Evolutionary conservation across 1,140 invertebrate genomes (phyloP).

Genomic region (Drosophila elegans): DNA sequence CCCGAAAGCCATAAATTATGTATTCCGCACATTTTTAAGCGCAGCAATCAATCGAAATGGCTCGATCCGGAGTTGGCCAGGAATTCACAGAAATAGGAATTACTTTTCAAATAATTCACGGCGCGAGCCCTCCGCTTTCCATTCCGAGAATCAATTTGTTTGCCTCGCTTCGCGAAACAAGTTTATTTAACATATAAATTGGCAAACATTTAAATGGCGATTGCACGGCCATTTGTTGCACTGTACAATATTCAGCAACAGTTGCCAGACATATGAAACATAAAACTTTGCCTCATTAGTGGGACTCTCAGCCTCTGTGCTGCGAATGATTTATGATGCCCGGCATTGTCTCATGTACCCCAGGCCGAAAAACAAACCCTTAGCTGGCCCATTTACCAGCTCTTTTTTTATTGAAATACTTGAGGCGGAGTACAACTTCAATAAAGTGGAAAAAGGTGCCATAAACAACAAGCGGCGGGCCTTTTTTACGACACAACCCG

Average conservation of each 20-base stretch:
- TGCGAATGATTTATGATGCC: conserved; percentile 72
- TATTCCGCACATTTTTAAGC: conserved; percentile 73
- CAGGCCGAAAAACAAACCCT: conserved; percentile 15
- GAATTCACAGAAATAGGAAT: conserved; percentile 39
- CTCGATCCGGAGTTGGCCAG: conserved; percentile 25
- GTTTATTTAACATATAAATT: conserved; percentile 70
- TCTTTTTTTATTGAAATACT: conserved; percentile 71
- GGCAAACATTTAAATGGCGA: conserved; percentile 61
- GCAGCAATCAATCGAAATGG: conserved; percentile 43
- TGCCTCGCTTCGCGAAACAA: conserved; percentile 10
- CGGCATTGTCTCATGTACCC: conserved; percentile 24
- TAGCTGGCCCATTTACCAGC: conserved; percentile 13
- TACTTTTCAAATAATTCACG: conserved; percentile 38
- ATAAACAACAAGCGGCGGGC: conserved; percentile 71
- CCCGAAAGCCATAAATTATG: conserved; percentile 74
- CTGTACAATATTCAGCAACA: conserved; percentile 1
- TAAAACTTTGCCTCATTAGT: conserved; percentile 68
- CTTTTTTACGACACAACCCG: conserved; percentile 60
- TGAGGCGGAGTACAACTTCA: conserved; percentile 73
- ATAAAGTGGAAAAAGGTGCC: conserved; percentile 81
- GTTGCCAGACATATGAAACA: conserved; percentile 26
- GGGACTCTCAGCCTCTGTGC: conserved; percentile 22
- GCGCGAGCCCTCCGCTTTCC: background rate
- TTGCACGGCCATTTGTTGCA: conserved; percentile 56
- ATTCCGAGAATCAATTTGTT: conserved; percentile 54